A percentile compares a stretch with the other conserved stretches of the same genome.
Conservation (phyloP, 1,140 invertebrate genomes). For the Linepithema humile region DNA sequence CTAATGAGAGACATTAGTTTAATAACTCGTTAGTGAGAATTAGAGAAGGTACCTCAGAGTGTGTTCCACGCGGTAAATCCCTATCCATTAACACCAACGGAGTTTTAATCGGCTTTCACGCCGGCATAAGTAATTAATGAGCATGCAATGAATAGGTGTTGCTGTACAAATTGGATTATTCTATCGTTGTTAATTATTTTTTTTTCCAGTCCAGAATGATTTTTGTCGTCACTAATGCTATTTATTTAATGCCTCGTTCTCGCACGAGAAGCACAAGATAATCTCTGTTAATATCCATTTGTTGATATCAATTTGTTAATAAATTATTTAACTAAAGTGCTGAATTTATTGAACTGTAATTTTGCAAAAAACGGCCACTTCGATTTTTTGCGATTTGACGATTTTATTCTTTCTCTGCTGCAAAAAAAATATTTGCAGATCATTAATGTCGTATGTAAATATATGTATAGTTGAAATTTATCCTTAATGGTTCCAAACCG, state of each 20-base stretch:
- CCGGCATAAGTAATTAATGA: conserved; percentile 35
- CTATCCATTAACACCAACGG: conserved; percentile 24
- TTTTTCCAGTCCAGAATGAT: background rate
- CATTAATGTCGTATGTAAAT: background rate
- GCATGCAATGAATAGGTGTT: background rate
- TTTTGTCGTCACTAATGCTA: background rate
- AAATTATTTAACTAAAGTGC: background rate
- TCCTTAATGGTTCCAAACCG: conserved; percentile 56
- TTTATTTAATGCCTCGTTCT: background rate
- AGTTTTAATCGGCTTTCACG: conserved; percentile 45
- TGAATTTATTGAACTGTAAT: background rate
- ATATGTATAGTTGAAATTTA: background rate
- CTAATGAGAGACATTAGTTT: conserved; percentile 74
- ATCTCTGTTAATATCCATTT: too few species aligned
- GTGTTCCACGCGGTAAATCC: conserved; percentile 43
- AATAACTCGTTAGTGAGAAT: conserved; percentile 69
- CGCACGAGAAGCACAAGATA: background rate
- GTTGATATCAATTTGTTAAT: background rate
- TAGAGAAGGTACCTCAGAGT: background rate
- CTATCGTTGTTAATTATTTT: background rate
- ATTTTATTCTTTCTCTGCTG: background rate
- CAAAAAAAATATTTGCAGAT: background rate
- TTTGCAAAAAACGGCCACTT: background rate
- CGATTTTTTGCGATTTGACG: background rate
- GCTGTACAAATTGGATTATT: background rate